Percentiles rank a stretch among this genome's conserved stretches.
Conservation (phyloP, 2,797 vertebrate genomes). For the Knipowitschia caucasica region DNA sequence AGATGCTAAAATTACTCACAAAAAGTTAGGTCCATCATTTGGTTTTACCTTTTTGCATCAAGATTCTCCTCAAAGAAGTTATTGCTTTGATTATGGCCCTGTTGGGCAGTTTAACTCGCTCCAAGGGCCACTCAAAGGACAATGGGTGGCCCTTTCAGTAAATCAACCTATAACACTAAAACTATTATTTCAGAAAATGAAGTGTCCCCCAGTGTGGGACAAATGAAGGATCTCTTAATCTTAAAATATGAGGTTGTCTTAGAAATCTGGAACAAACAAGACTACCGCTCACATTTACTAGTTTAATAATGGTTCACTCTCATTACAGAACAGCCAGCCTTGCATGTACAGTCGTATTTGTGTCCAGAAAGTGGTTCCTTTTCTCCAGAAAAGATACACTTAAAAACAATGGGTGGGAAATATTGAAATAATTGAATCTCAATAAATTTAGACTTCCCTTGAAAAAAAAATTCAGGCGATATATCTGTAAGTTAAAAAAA, state of each 20-base stretch:
- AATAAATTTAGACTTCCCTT: no score
- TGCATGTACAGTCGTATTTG: no score
- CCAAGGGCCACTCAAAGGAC: background rate
- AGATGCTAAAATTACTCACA: constrained; percentile 2
- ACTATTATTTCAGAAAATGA: constrained; percentile 3
- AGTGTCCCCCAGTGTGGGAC: no score
- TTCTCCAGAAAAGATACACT: no score
- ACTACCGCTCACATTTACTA: background rate
- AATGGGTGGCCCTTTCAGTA: background rate
- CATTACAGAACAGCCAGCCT: no score
- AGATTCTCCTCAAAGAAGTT: background rate
- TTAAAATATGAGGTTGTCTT: constrained; percentile 1
- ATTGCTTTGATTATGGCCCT: background rate
- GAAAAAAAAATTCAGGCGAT: no score
- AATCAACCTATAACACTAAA: background rate
- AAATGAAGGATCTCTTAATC: no score
- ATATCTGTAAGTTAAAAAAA: no score
- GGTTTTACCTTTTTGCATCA: background rate
- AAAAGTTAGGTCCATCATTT: background rate
- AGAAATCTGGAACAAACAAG: background rate
- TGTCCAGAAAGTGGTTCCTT: no score
- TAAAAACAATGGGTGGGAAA: no score
- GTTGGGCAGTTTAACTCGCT: background rate
- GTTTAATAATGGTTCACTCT: no score
- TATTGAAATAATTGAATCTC: no score